Percentiles rank a stretch among this genome's conserved stretches.
These are phyloP conservation scores for Cottoperca gobio DNA, from an alignment of 2,797 vertebrate genomes.

Conservation along the genomic window DNA sequence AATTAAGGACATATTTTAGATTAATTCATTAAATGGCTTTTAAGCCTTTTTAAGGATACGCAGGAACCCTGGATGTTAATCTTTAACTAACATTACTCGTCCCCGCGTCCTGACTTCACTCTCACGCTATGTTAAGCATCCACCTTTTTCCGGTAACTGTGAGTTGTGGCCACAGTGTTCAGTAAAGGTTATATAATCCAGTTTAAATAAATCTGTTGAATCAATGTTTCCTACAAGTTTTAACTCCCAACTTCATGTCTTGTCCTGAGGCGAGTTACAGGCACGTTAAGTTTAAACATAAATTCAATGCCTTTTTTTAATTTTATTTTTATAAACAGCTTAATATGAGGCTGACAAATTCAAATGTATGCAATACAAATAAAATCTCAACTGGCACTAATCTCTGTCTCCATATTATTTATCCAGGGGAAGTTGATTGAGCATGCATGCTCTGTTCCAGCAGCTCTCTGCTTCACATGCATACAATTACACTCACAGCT, in stretches of 20 bases:
- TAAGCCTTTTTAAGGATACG: no score
- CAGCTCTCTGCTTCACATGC: slow-evolving; percentile 24
- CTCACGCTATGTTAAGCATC: neutral
- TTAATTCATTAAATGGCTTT: no score
- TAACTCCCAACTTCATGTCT: neutral
- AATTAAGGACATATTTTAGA: no score
- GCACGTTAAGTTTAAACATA: neutral
- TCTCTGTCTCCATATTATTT: slow-evolving; percentile 51
- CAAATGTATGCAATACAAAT: slow-evolving; percentile 61
- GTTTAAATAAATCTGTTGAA: neutral
- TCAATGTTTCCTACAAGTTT: neutral
- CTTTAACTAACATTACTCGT: no score
- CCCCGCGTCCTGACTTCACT: no score
- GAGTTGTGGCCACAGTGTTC: neutral
- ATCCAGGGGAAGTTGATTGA: slow-evolving; percentile 46
- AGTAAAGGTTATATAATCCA: neutral
- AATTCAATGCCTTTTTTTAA: slow-evolving; percentile 18
- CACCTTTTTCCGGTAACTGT: neutral
- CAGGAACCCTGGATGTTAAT: no score
- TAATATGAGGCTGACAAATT: slow-evolving; percentile 52
- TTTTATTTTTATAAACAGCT: slow-evolving; percentile 15
- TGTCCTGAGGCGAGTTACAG: neutral
- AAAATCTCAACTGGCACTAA: slow-evolving; percentile 57
- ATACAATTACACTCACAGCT: slow-evolving; percentile 41
- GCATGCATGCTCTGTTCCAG: slow-evolving; percentile 27